Percentiles rank a stretch among this genome's conserved stretches.
phyloP scores from a whole-genome alignment of 2,888 invertebrate genomes.

The Eilema griseolum region DNA sequence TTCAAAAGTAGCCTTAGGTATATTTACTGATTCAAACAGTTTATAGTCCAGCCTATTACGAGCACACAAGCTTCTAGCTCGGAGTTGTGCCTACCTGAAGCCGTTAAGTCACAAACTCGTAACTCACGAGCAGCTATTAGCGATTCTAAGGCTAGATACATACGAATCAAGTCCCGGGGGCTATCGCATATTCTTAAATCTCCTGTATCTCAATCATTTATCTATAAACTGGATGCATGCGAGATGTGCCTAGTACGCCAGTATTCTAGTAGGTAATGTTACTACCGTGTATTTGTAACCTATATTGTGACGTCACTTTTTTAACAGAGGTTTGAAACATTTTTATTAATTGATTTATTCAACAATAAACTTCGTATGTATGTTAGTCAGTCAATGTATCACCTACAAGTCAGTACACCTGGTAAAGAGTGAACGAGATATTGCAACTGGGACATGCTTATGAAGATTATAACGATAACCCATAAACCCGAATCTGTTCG shows the following conservation, averaged over 20 bases:
- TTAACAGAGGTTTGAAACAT: slow-evolving; percentile 39
- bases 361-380: too few species aligned
- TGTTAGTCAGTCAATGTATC: too few species aligned
- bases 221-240: slow-evolving; percentile 67
- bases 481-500: background rate
- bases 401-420: too few species aligned
- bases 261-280: slow-evolving; percentile 16
- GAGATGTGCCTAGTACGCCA: slow-evolving; percentile 36
- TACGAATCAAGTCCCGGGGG: slow-evolving; percentile 48
- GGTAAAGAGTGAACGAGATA: too few species aligned
- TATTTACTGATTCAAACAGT: background rate
- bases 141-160: slow-evolving; percentile 51
- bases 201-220: slow-evolving; percentile 69
- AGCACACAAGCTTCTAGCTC: background rate
- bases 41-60: background rate
- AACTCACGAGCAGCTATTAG: slow-evolving; percentile 45
- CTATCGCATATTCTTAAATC: slow-evolving; percentile 69
- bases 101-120: slow-evolving; percentile 42
- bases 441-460: background rate
- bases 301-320: slow-evolving; percentile 49
- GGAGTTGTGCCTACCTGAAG: slow-evolving; percentile 31
- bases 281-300: slow-evolving; percentile 53
- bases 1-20: background rate
- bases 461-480: background rate
- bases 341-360: slow-evolving; percentile 14